phyloP scores from a whole-genome alignment of 2,113 vertebrate genomes.

The Corythoichthys haematopterus region DNA sequence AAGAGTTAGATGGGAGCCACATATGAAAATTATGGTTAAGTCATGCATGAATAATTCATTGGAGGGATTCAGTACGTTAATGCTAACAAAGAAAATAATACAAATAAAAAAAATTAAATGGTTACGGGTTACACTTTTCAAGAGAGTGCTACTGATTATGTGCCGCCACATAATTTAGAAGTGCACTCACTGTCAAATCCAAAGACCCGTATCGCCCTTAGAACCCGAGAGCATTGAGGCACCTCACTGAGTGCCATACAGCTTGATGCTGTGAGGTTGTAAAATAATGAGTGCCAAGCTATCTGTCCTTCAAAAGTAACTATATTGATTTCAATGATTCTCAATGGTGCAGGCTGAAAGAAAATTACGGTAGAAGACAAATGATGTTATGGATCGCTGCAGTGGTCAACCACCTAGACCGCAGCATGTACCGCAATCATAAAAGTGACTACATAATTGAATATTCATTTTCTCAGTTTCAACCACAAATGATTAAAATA shows the following conservation, averaged over 20 bases:
- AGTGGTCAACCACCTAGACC: constrained; percentile 32
- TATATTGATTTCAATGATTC: constrained; percentile 53
- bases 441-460: neutral
- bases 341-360: constrained; percentile 38
- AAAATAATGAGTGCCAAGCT: constrained; percentile 41
- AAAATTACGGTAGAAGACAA: constrained; percentile 32
- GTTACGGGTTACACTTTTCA: neutral
- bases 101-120: neutral
- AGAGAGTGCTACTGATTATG: neutral
- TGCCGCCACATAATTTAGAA: neutral
- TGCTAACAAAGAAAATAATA: too few species aligned
- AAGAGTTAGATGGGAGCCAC: neutral
- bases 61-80: neutral
- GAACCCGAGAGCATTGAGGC: constrained; percentile 3
- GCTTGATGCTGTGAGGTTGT: constrained; percentile 8
- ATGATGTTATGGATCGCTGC: constrained; percentile 31
- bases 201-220: neutral
- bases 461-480: constrained; percentile 4
- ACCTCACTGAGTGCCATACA: constrained; percentile 7
- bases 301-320: constrained; percentile 50
- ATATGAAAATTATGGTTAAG: neutral
- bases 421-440: constrained; percentile 8
- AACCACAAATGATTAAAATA: constrained; percentile 9
- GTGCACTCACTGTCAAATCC: neutral
- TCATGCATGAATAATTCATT: neutral